Evolutionary conservation across 1,140 invertebrate genomes (phyloP), one percentile per base, ranked within the genome.

Genomic region (Eulimnadia texana): DNA sequence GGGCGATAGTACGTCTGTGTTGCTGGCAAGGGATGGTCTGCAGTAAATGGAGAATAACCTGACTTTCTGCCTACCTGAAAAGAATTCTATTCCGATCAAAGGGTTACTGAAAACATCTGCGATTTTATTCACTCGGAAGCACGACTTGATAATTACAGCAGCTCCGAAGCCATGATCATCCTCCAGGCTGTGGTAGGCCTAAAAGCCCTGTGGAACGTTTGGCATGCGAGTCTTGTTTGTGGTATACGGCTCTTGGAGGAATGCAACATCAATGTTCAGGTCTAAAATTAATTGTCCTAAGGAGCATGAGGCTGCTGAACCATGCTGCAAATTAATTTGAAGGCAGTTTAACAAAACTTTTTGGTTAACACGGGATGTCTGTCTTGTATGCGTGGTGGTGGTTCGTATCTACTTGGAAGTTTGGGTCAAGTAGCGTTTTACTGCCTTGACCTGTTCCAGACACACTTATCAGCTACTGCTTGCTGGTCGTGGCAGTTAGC

Each of bases 321-420:
- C 19, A 23, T 55, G 53, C 2, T 23, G 53, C n/a, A 55, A 1
- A 55, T 55, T 55, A 55, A 55, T 55, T 55, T 55, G 53, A 2
- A 55, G 16, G 25, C 53, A 55, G 2, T 24, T 2, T 11, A 55
- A 42, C 16, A 16, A 9, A 42, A n/a, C n/a, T n/a, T 42, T 42
- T 42, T 42, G 6, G 16, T 16, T 42, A 42, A 16, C 16, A 16
- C 16, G 6, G 33, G 33, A 42, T 11, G n/a, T 55, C 27, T 55
- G 53, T 27, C 27, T 23, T 11, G 23, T 56, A n/a, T 24, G n/a
- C n/a, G 6, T 25, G 13, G 33, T 42, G 6, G 33, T 9, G 33
- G 3, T 27, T 2, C 20, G 6, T 55, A 2, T 11, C 53, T 55
- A 1, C 16, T 25, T n/a, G n/a, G n/a, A n/a, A n/a, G n/a, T n/a